Conservation (phyloP, 1,140 invertebrate species). For the Sipha flava region DNA sequence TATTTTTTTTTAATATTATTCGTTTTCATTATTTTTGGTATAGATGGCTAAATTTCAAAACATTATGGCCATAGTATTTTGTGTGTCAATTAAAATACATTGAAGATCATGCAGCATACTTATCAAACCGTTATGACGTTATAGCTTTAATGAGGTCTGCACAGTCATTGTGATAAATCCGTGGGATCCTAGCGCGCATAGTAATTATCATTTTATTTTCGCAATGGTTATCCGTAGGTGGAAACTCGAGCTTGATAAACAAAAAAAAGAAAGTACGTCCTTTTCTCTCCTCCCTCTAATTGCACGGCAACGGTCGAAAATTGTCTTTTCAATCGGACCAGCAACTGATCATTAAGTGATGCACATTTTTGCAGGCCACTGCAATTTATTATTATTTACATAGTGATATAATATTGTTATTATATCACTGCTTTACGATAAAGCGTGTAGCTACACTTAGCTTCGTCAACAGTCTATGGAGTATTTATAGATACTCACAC, state of each 20-base stretch:
- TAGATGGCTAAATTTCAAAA: too few species aligned
- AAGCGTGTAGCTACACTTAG: too few species aligned
- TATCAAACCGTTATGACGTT: slow-evolving; percentile 14
- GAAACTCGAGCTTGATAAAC: background rate
- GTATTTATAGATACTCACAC: too few species aligned
- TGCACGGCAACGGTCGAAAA: background rate
- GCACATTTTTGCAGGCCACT: too few species aligned
- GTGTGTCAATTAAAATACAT: slow-evolving; percentile 16
- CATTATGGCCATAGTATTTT: background rate
- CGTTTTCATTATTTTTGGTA: too few species aligned
- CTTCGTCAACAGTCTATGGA: too few species aligned
- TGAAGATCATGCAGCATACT: background rate
- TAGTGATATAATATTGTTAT: too few species aligned
- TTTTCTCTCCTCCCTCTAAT: background rate
- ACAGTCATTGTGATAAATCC: slow-evolving; percentile 25
- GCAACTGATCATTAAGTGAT: too few species aligned
- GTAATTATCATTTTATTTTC: slow-evolving; percentile 30
- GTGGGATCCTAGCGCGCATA: slow-evolving; percentile 3
- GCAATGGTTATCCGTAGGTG: slow-evolving; percentile 11
- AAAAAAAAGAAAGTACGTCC: background rate
- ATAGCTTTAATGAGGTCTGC: slow-evolving; percentile 13
- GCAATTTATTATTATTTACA: too few species aligned
- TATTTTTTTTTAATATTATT: too few species aligned
- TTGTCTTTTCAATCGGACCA: background rate
- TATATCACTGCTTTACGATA: too few species aligned